phyloP scores from a whole-genome alignment of 2,113 vertebrate species.

The Mus spicilegus region DNA sequence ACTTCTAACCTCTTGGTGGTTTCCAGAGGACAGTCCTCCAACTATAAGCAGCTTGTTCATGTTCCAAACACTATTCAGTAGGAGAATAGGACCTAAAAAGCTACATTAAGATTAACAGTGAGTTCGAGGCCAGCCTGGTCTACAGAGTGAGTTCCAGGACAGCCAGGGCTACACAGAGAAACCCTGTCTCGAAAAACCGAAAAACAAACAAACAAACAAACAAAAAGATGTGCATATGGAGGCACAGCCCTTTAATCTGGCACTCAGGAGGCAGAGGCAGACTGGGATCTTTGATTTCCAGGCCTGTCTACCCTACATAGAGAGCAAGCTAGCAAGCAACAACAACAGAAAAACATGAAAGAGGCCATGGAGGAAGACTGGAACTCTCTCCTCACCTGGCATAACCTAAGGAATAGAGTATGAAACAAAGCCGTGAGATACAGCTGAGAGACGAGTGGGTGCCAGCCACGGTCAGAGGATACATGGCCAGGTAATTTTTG shows the following conservation, averaged over 20 bases:
- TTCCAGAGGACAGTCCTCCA: background rate
- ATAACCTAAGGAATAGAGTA: background rate
- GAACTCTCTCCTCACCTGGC: too few species aligned
- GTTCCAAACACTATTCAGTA: too few species aligned
- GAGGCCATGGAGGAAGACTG: background rate
- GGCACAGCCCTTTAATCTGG: background rate
- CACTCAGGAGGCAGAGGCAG: background rate
- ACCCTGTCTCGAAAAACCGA: too few species aligned
- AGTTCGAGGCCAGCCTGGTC: too few species aligned
- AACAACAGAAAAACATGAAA: background rate
- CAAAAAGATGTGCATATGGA: too few species aligned
- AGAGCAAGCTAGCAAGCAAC: background rate
- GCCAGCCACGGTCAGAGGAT: too few species aligned
- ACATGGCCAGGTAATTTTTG: background rate
- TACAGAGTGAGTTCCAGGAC: too few species aligned
- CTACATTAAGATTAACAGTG: background rate
- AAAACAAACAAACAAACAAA: too few species aligned
- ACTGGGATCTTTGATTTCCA: background rate
- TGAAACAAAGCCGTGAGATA: too few species aligned
- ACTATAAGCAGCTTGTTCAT: too few species aligned
- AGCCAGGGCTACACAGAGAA: too few species aligned
- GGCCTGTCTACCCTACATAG: background rate
- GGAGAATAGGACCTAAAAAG: background rate
- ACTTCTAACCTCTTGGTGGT: background rate
- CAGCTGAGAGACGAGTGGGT: background rate